phyloP scores from a whole-genome alignment of 2,797 vertebrate species.

The Gila robusta region DNA sequence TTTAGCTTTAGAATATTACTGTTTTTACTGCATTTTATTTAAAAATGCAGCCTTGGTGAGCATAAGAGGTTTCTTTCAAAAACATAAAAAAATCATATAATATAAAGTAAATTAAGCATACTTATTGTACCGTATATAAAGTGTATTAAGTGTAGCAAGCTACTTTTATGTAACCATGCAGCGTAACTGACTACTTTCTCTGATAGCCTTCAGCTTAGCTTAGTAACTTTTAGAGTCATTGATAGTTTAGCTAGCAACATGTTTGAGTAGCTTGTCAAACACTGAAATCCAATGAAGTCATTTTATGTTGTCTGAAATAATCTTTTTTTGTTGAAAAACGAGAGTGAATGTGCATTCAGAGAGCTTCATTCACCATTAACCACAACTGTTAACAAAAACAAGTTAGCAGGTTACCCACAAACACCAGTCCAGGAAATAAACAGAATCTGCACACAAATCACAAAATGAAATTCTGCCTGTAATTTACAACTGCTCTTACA shows the following conservation, averaged over 20 bases:
- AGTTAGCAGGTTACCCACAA: not conserved
- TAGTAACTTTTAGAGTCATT: not conserved
- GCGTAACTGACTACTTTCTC: not conserved
- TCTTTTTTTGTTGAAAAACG: not conserved
- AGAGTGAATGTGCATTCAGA: not conserved
- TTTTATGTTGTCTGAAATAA: not conserved
- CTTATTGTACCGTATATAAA: not conserved
- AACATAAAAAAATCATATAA: not conserved
- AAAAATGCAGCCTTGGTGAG: not conserved
- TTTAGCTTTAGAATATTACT: not conserved
- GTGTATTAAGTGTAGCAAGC: not conserved
- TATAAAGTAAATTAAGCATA: not conserved
- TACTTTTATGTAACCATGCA: not conserved
- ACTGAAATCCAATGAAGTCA: not conserved
- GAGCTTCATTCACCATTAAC: not conserved
- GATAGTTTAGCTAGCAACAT: not conserved
- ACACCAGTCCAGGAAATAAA: constrained; percentile 8
- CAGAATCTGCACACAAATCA: not conserved
- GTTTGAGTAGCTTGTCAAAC: not conserved
- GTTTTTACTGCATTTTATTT: not conserved
- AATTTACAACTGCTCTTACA: constrained; percentile 40
- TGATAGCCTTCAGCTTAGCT: not conserved
- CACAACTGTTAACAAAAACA: not conserved
- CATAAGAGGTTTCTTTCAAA: not conserved
- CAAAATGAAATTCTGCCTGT: constrained; percentile 29